A percentile compares a stretch with the other conserved stretches of the same genome.
phyloP scores from a whole-genome alignment of 2,888 invertebrate genomes.

The Eugnorisma glareosa region DNA sequence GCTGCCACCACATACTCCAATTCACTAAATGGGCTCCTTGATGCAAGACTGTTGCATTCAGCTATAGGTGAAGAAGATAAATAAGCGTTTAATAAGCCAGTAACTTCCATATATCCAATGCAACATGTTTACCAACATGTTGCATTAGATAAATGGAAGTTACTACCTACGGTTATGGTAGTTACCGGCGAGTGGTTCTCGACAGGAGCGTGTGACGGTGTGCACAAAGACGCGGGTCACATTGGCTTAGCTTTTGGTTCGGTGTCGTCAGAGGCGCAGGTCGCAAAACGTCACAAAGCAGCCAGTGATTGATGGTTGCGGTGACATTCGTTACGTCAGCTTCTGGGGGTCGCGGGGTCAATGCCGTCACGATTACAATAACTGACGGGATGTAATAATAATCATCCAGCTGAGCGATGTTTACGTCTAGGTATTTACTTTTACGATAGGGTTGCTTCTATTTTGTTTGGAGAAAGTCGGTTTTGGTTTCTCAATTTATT shows the following conservation, averaged over 20 bases:
- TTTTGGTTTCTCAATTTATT: neutral
- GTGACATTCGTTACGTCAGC: conserved; percentile 86
- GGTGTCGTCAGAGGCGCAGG: conserved; percentile 72
- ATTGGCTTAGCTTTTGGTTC: conserved; percentile 49
- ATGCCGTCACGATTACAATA: conserved; percentile 85
- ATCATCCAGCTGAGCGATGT: conserved; percentile 71
- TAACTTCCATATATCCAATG: no score
- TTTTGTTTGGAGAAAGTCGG: neutral
- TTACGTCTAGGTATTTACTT: conserved; percentile 55
- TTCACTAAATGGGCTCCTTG: conserved; percentile 68
- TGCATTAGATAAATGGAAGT: conserved; percentile 5
- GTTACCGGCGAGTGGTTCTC: neutral
- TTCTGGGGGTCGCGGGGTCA: conserved; percentile 85
- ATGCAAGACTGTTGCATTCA: conserved; percentile 67
- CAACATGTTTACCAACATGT: neutral
- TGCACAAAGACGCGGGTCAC: conserved; percentile 59
- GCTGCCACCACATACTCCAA: conserved; percentile 71
- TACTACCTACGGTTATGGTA: no score
- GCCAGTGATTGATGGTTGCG: conserved; percentile 86
- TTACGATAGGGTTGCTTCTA: conserved; percentile 19
- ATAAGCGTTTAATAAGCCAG: conserved; percentile 9
- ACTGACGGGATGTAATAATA: conserved; percentile 75
- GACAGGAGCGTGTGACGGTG: conserved; percentile 9
- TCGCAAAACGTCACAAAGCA: conserved; percentile 85
- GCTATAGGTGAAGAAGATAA: neutral